A percentile compares a stretch with the other conserved stretches of the same genome.
Evolutionary conservation across 2,888 invertebrate species (phyloP).

Genomic region (Zygothrica quintamaculata): DNA sequence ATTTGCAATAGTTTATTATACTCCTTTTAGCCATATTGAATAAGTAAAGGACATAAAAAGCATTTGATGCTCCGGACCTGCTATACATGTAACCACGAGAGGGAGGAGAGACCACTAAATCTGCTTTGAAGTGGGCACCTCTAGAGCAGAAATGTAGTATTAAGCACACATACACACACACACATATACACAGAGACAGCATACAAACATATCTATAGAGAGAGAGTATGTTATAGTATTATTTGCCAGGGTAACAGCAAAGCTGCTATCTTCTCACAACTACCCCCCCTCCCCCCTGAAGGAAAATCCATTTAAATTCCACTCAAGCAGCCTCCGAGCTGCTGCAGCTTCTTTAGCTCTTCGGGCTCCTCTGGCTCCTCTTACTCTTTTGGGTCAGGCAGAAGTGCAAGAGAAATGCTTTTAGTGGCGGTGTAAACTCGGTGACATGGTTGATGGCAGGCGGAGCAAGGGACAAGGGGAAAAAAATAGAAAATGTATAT

Average conservation of each 20-base stretch:
- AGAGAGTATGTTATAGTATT: neutral
- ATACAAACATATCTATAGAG: no score
- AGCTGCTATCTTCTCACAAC: no score
- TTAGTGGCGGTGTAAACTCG: constrained; percentile 5
- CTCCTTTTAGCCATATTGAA: neutral
- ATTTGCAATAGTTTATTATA: no score
- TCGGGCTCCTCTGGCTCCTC: constrained; percentile 17
- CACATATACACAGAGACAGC: no score
- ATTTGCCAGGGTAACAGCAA: constrained; percentile 17
- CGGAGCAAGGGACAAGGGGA: neutral
- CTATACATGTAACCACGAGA: no score
- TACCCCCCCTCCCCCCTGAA: neutral
- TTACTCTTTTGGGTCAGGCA: constrained; percentile 4
- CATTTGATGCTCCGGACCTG: no score
- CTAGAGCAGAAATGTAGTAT: neutral
- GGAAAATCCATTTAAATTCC: constrained; percentile 15
- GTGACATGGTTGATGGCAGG: neutral
- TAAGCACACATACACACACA: no score
- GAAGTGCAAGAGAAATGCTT: constrained; percentile 16
- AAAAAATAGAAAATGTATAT: no score
- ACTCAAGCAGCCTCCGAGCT: constrained; percentile 23
- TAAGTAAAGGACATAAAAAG: neutral
- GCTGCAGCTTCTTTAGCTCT: constrained; percentile 20
- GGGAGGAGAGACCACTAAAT: neutral
- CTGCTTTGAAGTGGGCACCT: neutral